A percentile compares a stretch with the other conserved stretches of the same genome.
Conservation (phyloP, 2,888 invertebrate genomes). For the Parelbella ahira region DNA sequence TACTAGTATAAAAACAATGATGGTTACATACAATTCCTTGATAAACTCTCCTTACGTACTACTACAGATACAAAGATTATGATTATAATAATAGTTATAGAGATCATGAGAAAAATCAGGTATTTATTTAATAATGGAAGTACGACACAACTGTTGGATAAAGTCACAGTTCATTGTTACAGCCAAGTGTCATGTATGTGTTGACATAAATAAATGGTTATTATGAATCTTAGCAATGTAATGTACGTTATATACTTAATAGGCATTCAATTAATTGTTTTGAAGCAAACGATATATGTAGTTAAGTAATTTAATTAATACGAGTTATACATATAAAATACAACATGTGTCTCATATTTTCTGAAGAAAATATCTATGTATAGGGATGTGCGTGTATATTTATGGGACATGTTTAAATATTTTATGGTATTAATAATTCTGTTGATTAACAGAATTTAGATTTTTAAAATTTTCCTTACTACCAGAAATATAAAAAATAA, state of each 20-base stretch:
- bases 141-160: constrained; percentile 19
- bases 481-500: too few relatives aligned
- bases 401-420: too few relatives aligned
- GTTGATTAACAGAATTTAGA: too few relatives aligned
- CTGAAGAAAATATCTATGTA: too few relatives aligned
- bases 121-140: constrained; percentile 30
- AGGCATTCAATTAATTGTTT: too few relatives aligned
- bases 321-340: too few relatives aligned
- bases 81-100: constrained; percentile 25
- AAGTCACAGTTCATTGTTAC: constrained; percentile 11
- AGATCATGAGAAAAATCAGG: constrained; percentile 27
- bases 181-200: constrained; percentile 4
- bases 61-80: constrained; percentile 29
- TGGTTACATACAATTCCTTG: constrained; percentile 71
- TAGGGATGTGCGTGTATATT: too few relatives aligned
- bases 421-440: too few relatives aligned
- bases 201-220: constrained; percentile 7
- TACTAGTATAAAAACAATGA: constrained; percentile 66
- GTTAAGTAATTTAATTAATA: too few relatives aligned
- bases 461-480: too few relatives aligned
- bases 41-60: constrained; percentile 36
- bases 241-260: constrained; percentile 6
- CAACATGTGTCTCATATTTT: too few relatives aligned
- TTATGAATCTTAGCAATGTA: constrained; percentile 1
- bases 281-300: too few relatives aligned